Percentiles rank a stretch among this genome's conserved stretches.
Conservation (phyloP, 92 coral and sea anemone species). For the Parazoanthus darwini region DNA sequence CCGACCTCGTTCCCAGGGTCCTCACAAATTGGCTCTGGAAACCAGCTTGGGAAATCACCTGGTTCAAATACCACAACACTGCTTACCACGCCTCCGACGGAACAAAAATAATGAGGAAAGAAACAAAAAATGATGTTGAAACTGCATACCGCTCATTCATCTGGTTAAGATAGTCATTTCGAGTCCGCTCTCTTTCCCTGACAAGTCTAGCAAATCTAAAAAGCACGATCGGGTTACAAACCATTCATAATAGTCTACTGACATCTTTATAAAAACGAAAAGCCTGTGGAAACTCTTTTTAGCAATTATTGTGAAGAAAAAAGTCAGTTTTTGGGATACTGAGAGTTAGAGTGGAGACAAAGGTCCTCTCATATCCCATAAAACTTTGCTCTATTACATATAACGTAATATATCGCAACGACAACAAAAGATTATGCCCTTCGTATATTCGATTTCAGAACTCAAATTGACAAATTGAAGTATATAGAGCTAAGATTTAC, state of each 20-base stretch:
- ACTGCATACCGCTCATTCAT: constrained; percentile 41
- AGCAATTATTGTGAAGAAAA: too few species aligned
- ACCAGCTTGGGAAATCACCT: neutral
- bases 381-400: too few species aligned
- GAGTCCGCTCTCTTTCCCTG: constrained; percentile 26
- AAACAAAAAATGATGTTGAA: neutral
- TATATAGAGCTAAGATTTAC: too few species aligned
- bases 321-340: too few species aligned
- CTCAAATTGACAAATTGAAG: too few species aligned
- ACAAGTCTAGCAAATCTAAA: constrained; percentile 36
- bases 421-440: too few species aligned
- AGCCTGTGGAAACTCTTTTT: neutral
- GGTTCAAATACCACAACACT: neutral
- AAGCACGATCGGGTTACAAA: constrained; percentile 4
- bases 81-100: neutral
- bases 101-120: neutral
- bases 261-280: too few species aligned
- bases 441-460: too few species aligned
- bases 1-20: too few species aligned
- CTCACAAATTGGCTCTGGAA: neutral
- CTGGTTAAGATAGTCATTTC: constrained; percentile 33
- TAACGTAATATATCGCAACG: too few species aligned
- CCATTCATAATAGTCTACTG: neutral
- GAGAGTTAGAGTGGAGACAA: too few species aligned
- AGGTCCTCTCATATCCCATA: too few species aligned